Percentiles rank a stretch among this genome's conserved stretches.
phyloP scores from a whole-genome alignment of 2,797 vertebrate genomes.

The Melanotaenia trifasciata region DNA sequence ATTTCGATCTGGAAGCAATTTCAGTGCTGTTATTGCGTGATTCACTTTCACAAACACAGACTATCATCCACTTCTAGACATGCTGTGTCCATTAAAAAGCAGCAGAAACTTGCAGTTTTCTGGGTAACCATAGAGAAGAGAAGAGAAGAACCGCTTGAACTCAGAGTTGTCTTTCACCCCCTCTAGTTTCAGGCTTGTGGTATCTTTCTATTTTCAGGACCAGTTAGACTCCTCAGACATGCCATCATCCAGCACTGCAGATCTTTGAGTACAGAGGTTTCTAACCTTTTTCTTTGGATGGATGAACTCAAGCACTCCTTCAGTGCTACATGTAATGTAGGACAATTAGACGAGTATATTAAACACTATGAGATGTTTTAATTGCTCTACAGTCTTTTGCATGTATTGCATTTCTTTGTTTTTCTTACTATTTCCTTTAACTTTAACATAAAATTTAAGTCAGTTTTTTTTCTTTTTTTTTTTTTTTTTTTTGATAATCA shows the following conservation, averaged over 20 bases:
- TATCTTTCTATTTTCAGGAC: slow-evolving; percentile 17
- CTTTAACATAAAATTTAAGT: not conserved
- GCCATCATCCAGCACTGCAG: not conserved
- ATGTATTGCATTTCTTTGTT: not conserved
- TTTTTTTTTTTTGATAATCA: not conserved
- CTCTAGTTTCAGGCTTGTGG: not conserved
- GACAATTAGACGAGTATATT: not conserved
- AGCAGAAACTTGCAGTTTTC: slow-evolving; percentile 19
- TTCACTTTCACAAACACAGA: slow-evolving; percentile 14
- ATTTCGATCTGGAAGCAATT: slow-evolving; percentile 18
- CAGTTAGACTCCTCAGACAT: not conserved
- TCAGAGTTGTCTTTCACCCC: not conserved
- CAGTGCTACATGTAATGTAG: not conserved
- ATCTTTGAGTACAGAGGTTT: not conserved
- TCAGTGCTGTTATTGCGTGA: slow-evolving; percentile 6
- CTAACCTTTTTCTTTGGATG: not conserved
- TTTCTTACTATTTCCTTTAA: not conserved
- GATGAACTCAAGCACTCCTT: not conserved
- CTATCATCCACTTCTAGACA: slow-evolving; percentile 1
- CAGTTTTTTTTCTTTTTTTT: not conserved
- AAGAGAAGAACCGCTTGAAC: slow-evolving; percentile 18
- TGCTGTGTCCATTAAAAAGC: slow-evolving; percentile 24
- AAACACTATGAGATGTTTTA: not conserved
- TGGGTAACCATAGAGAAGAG: slow-evolving; percentile 9
- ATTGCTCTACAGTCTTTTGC: not conserved